Conservation (phyloP, 2,888 invertebrate genomes). For the Andrena dorsata region DNA sequence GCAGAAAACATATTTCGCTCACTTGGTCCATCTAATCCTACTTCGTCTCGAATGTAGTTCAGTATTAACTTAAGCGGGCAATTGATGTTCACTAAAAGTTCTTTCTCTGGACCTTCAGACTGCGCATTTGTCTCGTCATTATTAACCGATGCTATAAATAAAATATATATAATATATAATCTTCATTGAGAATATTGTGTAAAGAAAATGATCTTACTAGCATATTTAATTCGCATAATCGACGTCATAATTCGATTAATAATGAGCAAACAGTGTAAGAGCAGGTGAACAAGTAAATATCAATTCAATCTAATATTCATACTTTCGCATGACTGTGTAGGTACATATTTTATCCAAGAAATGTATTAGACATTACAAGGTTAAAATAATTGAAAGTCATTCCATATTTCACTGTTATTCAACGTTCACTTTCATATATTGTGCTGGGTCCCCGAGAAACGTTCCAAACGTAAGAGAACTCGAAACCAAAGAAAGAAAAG, state of each 20-base stretch:
- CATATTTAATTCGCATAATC: conserved; percentile 60
- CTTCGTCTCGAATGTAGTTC: conserved; percentile 79
- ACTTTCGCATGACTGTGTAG: too few relatives aligned
- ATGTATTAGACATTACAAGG: neutral
- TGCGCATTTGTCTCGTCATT: conserved; percentile 9
- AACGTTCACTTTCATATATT: neutral
- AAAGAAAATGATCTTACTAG: conserved; percentile 40
- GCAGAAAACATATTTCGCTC: neutral
- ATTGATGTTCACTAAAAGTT: conserved; percentile 82
- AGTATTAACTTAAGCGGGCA: conserved; percentile 82
- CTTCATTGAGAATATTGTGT: neutral
- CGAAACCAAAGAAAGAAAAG: too few relatives aligned
- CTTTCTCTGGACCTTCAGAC: conserved; percentile 63
- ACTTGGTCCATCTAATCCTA: conserved; percentile 67
- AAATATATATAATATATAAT: neutral
- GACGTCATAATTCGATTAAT: conserved; percentile 33
- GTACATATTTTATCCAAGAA: neutral
- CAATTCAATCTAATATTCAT: neutral
- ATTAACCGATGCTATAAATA: neutral
- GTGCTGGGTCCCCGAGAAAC: neutral
- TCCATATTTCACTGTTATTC: conserved; percentile 20
- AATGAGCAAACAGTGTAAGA: too few relatives aligned
- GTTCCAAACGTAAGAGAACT: neutral
- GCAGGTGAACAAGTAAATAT: neutral
- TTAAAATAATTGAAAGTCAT: conserved; percentile 35